Evolutionary conservation across 2,113 vertebrate genomes (phyloP).

Genomic region (Paraplagusia blochii): DNA sequence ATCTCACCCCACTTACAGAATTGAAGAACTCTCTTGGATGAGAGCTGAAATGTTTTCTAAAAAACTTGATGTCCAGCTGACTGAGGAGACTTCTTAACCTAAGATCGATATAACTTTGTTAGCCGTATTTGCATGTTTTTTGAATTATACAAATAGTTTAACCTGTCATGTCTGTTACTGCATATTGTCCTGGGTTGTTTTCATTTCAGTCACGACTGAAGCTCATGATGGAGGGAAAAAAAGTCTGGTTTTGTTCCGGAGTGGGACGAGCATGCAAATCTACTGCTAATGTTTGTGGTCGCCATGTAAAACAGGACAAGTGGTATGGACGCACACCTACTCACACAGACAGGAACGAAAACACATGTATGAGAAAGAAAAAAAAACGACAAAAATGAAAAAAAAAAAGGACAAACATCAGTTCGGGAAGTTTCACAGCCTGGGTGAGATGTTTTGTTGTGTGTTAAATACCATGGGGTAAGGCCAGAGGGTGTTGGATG

Average conservation of each 20-base stretch:
- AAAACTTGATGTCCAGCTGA: too few species aligned
- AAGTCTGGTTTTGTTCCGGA: slow-evolving; percentile 4
- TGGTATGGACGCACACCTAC: slow-evolving; percentile 51
- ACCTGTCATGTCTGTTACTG: too few species aligned
- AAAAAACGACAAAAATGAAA: slow-evolving; percentile 4
- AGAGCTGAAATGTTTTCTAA: too few species aligned
- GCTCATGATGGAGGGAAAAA: neutral
- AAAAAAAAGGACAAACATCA: slow-evolving; percentile 28
- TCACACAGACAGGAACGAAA: slow-evolving; percentile 20
- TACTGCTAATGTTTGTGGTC: slow-evolving; percentile 22
- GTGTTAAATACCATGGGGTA: slow-evolving; percentile 47
- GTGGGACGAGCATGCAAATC: slow-evolving; percentile 45
- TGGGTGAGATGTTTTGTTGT: slow-evolving; percentile 12
- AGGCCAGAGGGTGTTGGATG: slow-evolving; percentile 38
- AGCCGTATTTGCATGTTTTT: too few species aligned
- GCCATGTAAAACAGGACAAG: slow-evolving; percentile 51
- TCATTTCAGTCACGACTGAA: neutral
- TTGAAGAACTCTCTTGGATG: too few species aligned
- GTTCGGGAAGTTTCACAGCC: slow-evolving; percentile 31
- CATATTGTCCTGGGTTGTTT: too few species aligned
- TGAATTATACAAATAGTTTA: too few species aligned
- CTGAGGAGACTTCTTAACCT: too few species aligned
- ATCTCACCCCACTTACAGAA: too few species aligned
- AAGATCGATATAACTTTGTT: too few species aligned
- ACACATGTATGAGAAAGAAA: slow-evolving; percentile 13